Evolutionary conservation across 2,113 vertebrate genomes (phyloP), one percentile per base, ranked within the genome.

Genomic region (Pardalotus punctatus): DNA sequence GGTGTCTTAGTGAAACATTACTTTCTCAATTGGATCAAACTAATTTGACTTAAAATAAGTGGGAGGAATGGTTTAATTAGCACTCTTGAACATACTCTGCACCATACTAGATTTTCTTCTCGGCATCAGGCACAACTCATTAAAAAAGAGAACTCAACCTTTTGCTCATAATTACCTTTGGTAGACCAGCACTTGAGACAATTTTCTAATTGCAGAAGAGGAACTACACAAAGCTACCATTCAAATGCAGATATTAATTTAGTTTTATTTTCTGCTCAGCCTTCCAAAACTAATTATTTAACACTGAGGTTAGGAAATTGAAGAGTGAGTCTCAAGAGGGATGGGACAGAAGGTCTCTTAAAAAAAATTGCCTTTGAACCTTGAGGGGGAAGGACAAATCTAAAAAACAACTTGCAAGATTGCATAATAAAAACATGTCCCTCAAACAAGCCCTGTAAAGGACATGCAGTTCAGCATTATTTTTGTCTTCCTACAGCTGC

Each of bases 221-320:
- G 77, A 92, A 90, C 35, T 60, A 64, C 47, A 84, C 69, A 92
- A 90, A 92, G 81, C 86, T 84, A 95, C 93, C 74, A 77, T 81
- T 92, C 72, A 94, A 77, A 87, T 27, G 31, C 79, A 85, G 70
- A 85, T 86, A 77, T 97, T 93, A 95, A 95, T 96, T 97, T 94
- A 69, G 53, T 84, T 97, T 96, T 96, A 93, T 96, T 97, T 97
- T 97, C 91, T 96, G 91, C 77, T 85, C 60, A 91, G 81, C 31
- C 47, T 80, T 97, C 84, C 89, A 76, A 95, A 87, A 92, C 90
- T 97, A 96, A 97, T 95, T 94, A 88, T 91, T 89, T 94, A 95
- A 93, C 87, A 90, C 73, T 72, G 31, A 94, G 51, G 50, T 88
- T 84, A 84, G 65, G 20, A 84, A 96, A 95, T 42, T 87, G 73